Conservation (phyloP, 2,113 vertebrate species). For the Marcusenius ussheri region DNA sequence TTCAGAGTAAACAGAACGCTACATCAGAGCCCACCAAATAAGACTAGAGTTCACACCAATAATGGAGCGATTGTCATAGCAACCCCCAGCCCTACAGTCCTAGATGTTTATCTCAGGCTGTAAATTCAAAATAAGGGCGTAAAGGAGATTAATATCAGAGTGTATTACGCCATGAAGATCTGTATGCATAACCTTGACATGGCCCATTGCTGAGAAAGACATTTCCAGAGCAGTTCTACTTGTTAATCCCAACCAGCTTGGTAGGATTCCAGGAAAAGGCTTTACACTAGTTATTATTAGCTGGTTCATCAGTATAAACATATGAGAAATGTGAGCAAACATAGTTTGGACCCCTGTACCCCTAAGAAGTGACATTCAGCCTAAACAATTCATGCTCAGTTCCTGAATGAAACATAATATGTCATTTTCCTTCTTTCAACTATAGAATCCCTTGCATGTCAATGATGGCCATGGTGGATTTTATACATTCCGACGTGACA, state of each 20-base stretch:
- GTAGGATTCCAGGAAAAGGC: conserved; percentile 39
- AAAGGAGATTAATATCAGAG: background rate
- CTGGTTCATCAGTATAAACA: conserved; percentile 37
- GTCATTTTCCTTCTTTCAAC: background rate
- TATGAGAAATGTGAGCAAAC: conserved; percentile 35
- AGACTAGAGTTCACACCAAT: background rate
- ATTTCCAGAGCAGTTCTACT: conserved; percentile 20
- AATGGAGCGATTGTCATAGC: background rate
- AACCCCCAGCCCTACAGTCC: background rate
- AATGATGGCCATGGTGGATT: background rate
- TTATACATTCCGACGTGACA: background rate
- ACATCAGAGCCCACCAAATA: background rate
- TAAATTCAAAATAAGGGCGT: background rate
- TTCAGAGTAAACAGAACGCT: conserved; percentile 45
- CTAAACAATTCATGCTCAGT: background rate
- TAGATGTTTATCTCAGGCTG: background rate
- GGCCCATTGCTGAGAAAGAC: conserved; percentile 34
- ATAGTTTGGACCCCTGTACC: conserved; percentile 15
- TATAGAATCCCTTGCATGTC: background rate
- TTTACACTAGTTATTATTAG: conserved; percentile 54
- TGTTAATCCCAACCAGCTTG: conserved; percentile 44
- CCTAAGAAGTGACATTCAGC: background rate
- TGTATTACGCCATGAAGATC: background rate
- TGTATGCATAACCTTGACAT: conserved; percentile 21
- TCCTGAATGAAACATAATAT: background rate